A percentile compares a stretch with the other conserved stretches of the same genome.
Evolutionary conservation across 2,888 invertebrate genomes (phyloP).

Genomic region (Zaprionus bogoriensis): DNA sequence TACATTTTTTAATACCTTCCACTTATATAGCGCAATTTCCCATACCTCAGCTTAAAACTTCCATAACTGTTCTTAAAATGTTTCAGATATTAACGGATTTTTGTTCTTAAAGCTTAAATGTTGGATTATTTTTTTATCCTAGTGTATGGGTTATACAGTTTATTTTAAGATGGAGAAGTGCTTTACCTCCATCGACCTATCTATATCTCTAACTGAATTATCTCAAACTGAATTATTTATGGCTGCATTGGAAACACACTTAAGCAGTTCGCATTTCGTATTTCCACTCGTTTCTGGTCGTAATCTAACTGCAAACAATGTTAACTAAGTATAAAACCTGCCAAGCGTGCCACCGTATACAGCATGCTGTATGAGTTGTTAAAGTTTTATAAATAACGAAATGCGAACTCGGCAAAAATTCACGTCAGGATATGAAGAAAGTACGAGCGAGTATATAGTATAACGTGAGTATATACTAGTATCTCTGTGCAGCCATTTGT

Average conservation of each 20-base stretch:
- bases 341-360: not conserved
- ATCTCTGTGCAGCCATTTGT: slow-evolving; percentile 8
- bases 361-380: slow-evolving; percentile 20
- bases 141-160: too few relatives aligned
- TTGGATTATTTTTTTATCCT: too few relatives aligned
- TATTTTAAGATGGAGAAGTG: too few relatives aligned
- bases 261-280: not conserved
- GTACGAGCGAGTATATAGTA: slow-evolving; percentile 25
- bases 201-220: too few relatives aligned
- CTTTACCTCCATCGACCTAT: too few relatives aligned
- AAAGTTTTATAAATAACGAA: slow-evolving; percentile 56
- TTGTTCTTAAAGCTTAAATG: too few relatives aligned
- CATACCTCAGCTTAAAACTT: too few relatives aligned
- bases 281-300: not conserved
- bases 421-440: slow-evolving; percentile 56
- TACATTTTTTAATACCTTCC: too few relatives aligned
- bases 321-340: slow-evolving; percentile 3
- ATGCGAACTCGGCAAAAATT: slow-evolving; percentile 45
- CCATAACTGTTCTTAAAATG: too few relatives aligned
- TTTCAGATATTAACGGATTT: too few relatives aligned
- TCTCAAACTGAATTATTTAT: not conserved
- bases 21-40: too few relatives aligned
- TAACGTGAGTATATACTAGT: slow-evolving; percentile 6
- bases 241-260: not conserved
- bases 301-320: slow-evolving; percentile 9